Percentiles rank a stretch among this genome's conserved stretches.
These are phyloP conservation scores for Deroplatys truncata DNA, from an alignment of 2,888 invertebrate species.

Conservation along the genomic window DNA sequence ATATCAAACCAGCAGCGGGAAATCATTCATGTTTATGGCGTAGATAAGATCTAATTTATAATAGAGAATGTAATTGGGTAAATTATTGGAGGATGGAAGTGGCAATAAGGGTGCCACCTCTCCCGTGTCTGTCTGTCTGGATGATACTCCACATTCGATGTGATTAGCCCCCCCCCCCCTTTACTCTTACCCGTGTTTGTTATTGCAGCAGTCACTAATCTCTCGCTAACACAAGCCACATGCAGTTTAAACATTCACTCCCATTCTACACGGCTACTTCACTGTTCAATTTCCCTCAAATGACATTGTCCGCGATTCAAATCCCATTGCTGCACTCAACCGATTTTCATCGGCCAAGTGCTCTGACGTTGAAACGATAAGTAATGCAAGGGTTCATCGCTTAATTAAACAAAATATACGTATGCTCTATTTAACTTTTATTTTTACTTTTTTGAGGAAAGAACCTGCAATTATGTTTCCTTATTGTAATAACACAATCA, in stretches of 20 bases:
- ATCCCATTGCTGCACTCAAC: background rate
- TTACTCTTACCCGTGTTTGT: background rate
- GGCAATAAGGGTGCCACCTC: background rate
- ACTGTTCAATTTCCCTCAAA: background rate
- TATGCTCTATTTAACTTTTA: too few relatives aligned
- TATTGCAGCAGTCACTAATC: background rate
- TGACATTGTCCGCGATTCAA: background rate
- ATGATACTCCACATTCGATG: background rate
- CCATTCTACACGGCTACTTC: background rate
- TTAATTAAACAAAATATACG: too few relatives aligned
- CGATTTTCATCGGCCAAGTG: too few relatives aligned
- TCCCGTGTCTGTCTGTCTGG: background rate
- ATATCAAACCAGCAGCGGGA: background rate
- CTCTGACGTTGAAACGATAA: too few relatives aligned
- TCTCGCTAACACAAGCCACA: background rate
- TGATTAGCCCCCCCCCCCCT: background rate
- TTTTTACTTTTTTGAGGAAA: too few relatives aligned
- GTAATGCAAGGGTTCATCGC: too few relatives aligned
- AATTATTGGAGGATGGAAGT: background rate
- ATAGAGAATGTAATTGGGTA: conserved; percentile 14
- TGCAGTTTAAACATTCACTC: background rate
- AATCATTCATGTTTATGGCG: conserved; percentile 14
- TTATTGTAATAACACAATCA: too few relatives aligned
- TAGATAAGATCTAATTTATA: conserved; percentile 13
- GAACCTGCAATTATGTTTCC: too few relatives aligned